Percentiles rank a stretch among this genome's conserved stretches.
These are phyloP conservation scores for Dascyllus trimaculatus DNA, from an alignment of 2,113 vertebrate genomes.

Conservation along the genomic window DNA sequence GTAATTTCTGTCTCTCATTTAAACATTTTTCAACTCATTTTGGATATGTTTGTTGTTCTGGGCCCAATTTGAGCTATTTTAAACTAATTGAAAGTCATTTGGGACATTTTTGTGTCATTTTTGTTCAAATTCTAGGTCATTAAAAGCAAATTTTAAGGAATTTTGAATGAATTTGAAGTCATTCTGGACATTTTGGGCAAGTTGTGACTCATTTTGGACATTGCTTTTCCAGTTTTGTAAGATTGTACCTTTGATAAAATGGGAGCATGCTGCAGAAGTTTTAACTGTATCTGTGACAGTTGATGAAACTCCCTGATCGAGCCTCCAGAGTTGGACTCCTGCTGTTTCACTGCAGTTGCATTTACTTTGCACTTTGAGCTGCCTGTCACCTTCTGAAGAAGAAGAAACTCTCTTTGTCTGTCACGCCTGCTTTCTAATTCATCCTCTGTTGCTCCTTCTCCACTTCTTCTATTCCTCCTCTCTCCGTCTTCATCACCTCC, in stretches of 20 bases:
- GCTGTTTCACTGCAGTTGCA: conserved; percentile 34
- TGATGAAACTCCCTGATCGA: conserved; percentile 10
- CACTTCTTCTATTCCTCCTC: conserved; percentile 18
- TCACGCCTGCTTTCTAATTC: conserved; percentile 33
- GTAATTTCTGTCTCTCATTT: too few relatives aligned
- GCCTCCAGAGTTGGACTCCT: conserved; percentile 22
- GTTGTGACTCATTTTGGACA: too few relatives aligned
- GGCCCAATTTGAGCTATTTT: too few relatives aligned
- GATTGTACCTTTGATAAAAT: background rate
- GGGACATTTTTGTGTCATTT: too few relatives aligned
- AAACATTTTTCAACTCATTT: too few relatives aligned
- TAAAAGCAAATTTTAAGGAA: too few relatives aligned
- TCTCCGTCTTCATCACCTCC: conserved; percentile 35
- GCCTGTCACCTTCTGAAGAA: conserved; percentile 55
- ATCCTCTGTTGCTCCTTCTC: conserved; percentile 20
- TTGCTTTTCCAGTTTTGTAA: background rate
- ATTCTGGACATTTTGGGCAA: too few relatives aligned
- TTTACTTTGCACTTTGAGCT: conserved; percentile 64
- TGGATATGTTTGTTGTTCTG: too few relatives aligned
- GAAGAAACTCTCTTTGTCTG: conserved; percentile 24
- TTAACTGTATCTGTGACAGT: conserved; percentile 1
- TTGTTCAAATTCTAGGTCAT: too few relatives aligned
- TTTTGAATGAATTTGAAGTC: too few relatives aligned
- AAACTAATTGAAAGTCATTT: too few relatives aligned
- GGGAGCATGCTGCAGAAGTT: background rate